Percentiles rank a stretch among this genome's conserved stretches.
phyloP scores from a whole-genome alignment of 2,888 invertebrate species.

The Drosophila infuscata region DNA sequence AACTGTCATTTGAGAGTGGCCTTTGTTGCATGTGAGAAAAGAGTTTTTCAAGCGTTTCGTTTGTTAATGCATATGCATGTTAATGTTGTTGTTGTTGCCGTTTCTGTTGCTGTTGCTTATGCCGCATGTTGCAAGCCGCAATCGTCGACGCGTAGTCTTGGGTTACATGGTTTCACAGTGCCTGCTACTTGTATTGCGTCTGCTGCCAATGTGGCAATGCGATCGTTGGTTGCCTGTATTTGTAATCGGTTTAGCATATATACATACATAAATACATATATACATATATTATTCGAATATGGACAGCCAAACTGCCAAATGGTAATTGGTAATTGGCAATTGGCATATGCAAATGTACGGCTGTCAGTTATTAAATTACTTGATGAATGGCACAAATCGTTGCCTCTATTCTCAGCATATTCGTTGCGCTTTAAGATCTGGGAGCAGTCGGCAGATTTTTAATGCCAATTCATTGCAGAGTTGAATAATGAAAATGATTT shows the following conservation, averaged over 20 bases:
- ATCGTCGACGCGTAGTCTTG: conserved; percentile 37
- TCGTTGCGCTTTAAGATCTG: conserved; percentile 25
- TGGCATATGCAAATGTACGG: conserved; percentile 50
- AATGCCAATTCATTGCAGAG: conserved; percentile 42
- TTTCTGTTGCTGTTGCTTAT: conserved; percentile 5
- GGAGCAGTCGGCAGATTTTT: conserved; percentile 5
- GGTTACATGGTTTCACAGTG: conserved; percentile 53
- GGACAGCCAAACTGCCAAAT: conserved; percentile 35
- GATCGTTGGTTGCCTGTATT: conserved; percentile 10
- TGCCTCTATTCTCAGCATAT: conserved; percentile 30
- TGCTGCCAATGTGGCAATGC: conserved; percentile 33
- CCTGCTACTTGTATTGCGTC: conserved; percentile 55
- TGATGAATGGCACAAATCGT: conserved; percentile 59
- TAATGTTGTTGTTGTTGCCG: conserved; percentile 15
- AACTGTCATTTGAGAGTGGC: conserved; percentile 52
- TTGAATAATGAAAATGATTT: background rate
- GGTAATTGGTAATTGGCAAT: conserved; percentile 39
- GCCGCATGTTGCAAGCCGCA: conserved; percentile 65
- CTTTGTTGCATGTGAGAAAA: conserved; percentile 30
- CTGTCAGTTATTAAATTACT: conserved; percentile 68
- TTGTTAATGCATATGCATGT: conserved; percentile 11
- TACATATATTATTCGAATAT: conserved; percentile 35
- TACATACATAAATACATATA: conserved; percentile 1
- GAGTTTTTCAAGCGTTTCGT: conserved; percentile 57
- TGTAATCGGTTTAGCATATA: conserved; percentile 40